These are phyloP conservation scores for Setophaga petechia DNA, from an alignment of 2,113 vertebrate genomes.

Conservation along the genomic window DNA sequence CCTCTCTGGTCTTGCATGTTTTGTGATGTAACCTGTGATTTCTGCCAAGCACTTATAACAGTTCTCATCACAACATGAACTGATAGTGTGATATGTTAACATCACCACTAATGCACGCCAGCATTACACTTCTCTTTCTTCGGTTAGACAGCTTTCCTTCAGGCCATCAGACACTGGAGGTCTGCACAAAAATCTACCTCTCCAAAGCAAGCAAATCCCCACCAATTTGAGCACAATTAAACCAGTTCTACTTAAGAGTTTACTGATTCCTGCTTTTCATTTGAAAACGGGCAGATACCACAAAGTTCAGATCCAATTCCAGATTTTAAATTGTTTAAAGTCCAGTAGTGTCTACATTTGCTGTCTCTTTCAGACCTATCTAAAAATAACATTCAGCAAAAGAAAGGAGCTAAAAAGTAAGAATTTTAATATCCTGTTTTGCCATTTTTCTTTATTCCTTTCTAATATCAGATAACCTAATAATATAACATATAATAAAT, in stretches of 20 bases:
- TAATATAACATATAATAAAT: conserved; percentile 49
- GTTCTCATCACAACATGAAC: conserved; percentile 60
- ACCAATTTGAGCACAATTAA: background rate
- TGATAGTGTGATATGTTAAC: conserved; percentile 64
- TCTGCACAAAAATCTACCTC: conserved; percentile 29
- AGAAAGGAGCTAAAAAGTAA: conserved; percentile 27
- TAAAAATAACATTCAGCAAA: conserved; percentile 20
- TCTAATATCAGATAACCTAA: conserved; percentile 52
- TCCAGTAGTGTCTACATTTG: background rate
- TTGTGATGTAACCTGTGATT: conserved; percentile 57
- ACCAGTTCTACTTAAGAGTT: background rate
- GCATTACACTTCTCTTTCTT: conserved; percentile 59
- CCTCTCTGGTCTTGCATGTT: conserved; percentile 39
- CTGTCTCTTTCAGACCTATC: background rate
- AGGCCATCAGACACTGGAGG: conserved; percentile 38
- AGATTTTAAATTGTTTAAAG: conserved; percentile 1
- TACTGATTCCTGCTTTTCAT: background rate
- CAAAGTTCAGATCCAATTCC: background rate
- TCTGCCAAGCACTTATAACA: conserved; percentile 54
- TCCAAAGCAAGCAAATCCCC: background rate
- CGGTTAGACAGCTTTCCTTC: conserved; percentile 55
- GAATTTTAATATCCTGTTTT: conserved; percentile 51
- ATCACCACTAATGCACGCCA: conserved; percentile 47
- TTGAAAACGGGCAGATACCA: background rate
- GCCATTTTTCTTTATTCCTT: conserved; percentile 43